Evolutionary conservation across 2,113 vertebrate species (phyloP).

Genomic region (Bos indicus): DNA sequence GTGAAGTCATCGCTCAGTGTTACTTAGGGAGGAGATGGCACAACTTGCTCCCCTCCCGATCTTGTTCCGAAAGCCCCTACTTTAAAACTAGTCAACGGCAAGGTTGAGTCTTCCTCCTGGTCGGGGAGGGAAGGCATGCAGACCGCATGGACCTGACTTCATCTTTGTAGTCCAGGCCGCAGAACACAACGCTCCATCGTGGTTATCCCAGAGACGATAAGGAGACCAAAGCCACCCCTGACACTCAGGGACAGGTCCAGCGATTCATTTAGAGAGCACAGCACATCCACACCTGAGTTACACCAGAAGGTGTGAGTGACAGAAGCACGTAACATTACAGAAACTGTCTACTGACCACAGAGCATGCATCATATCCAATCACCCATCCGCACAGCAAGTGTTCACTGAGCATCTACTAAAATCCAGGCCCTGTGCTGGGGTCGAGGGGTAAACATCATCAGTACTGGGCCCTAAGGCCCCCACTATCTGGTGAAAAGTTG

Average conservation of each 20-base stretch:
- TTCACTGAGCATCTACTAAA: neutral
- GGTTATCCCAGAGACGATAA: neutral
- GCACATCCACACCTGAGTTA: neutral
- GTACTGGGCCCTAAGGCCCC: neutral
- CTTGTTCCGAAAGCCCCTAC: neutral
- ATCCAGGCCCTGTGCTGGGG: neutral
- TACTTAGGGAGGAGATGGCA: neutral
- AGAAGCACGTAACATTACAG: rapidly evolving
- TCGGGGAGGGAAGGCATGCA: neutral
- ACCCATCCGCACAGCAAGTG: neutral
- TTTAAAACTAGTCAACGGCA: neutral
- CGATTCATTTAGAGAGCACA: neutral
- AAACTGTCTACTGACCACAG: neutral
- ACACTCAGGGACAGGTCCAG: neutral
- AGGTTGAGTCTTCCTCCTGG: neutral
- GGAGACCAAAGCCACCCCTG: neutral
- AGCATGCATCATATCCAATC: neutral
- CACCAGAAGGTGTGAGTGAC: neutral
- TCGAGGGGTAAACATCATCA: neutral
- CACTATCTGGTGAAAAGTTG: neutral
- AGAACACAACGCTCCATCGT: neutral
- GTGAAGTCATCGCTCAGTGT: neutral
- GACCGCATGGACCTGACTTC: neutral
- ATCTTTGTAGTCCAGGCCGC: neutral
- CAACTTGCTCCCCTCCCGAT: rapidly evolving